Conservation (phyloP, 2,113 vertebrate genomes). For the Choloepus hoffmanni region DNA sequence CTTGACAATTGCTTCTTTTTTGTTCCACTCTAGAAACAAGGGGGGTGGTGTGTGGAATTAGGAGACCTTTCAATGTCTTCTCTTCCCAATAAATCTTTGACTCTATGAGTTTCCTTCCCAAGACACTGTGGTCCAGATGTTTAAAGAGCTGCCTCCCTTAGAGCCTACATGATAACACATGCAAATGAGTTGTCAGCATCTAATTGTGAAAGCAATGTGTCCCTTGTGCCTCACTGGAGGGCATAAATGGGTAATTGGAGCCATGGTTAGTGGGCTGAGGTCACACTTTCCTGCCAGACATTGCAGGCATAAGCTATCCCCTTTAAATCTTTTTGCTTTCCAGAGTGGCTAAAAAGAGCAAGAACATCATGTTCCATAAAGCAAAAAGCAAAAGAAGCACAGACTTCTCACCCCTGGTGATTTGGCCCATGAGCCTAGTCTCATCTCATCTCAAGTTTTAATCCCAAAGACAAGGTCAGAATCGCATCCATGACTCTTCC, state of each 20-base stretch:
- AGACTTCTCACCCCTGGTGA: not conserved
- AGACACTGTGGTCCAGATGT: constrained; percentile 41
- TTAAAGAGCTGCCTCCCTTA: constrained; percentile 8
- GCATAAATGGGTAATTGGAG: constrained; percentile 55
- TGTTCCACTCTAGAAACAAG: not conserved
- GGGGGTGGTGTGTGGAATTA: not conserved
- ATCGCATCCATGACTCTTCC: not conserved
- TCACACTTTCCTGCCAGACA: constrained; percentile 51
- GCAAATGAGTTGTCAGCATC: constrained; percentile 37
- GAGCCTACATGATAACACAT: not conserved
- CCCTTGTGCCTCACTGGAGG: constrained; percentile 14
- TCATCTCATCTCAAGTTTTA: not conserved
- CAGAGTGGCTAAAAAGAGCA: constrained; percentile 35
- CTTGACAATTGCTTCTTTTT: constrained; percentile 11
- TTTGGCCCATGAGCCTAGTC: not conserved
- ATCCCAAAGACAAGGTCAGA: not conserved
- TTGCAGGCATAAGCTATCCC: not conserved
- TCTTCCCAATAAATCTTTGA: not conserved
- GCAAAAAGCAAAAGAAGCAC: constrained; percentile 51
- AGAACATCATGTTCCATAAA: constrained; percentile 60
- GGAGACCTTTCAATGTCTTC: not conserved
- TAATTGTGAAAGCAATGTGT: constrained; percentile 21
- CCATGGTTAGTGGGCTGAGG: constrained; percentile 56
- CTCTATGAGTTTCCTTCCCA: not conserved
- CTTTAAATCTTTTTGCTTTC: constrained; percentile 60